Evolutionary conservation across 2,797 vertebrate genomes (phyloP).

Genomic region (Vespertilio murinus): DNA sequence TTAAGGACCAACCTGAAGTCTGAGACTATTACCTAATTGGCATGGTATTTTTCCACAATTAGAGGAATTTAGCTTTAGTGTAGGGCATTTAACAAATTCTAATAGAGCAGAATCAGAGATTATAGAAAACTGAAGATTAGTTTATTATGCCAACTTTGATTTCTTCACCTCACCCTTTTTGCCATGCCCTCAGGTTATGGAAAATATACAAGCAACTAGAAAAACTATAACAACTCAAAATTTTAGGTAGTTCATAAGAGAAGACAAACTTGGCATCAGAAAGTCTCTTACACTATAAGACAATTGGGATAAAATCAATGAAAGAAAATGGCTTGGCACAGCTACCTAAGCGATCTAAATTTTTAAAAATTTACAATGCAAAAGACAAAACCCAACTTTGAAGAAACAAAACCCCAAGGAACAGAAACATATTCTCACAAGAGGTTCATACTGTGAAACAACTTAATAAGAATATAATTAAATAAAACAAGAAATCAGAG

Average conservation of each 20-base stretch:
- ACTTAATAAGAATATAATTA: slow-evolving; percentile 11
- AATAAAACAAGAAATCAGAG: slow-evolving; percentile 13
- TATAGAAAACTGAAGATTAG: background rate
- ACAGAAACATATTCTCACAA: background rate
- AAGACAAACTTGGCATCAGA: background rate
- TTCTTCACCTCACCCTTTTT: background rate
- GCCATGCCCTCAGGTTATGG: background rate
- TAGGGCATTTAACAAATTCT: background rate
- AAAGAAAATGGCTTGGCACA: background rate
- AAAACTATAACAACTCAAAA: background rate
- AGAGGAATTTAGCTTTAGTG: background rate
- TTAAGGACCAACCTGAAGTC: background rate
- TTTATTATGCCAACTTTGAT: background rate
- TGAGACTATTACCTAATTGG: background rate
- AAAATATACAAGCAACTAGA: background rate
- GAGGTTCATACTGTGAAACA: background rate
- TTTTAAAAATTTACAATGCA: background rate
- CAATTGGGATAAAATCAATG: background rate
- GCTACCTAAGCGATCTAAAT: background rate
- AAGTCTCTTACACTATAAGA: background rate
- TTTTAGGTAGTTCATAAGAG: background rate
- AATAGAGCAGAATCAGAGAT: background rate
- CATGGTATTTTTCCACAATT: background rate
- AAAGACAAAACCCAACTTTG: slow-evolving; percentile 19
- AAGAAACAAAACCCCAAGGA: background rate